Base-by-base conservation (phyloP, 23 tunicate genomes). In the Corella eumyota region DNA sequence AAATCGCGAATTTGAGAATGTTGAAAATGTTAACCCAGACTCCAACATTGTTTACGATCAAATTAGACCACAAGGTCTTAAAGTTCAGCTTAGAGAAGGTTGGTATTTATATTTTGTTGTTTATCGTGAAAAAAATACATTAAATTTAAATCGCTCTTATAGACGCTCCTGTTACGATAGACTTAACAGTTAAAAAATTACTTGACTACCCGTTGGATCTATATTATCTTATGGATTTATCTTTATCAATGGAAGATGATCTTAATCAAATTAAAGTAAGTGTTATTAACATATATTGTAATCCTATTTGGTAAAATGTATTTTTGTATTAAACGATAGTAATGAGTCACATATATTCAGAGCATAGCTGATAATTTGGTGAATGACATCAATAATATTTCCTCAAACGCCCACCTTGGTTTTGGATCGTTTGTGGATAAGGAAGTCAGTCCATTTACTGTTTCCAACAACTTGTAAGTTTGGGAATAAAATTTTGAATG, bases 341-440 rank as follows among this genome's bases (percentile, higher is more conserved):
- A 11, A 40, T 9, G 48, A 40, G 48, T 40, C 11, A 15, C 15
- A 15, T 40, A 40, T 9, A 40, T 27, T 7, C 57, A 51, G 57
- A 7, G 20, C 23, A 25, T 51, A n/a, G 57, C 27, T 7, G 23
- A 19, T 19, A 51, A 9, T 19, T 7, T 51, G 23, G 5, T 19
- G 6, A 27, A 51, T 51, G 57, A 6, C 6, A 9, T 51, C 21
- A 25, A 19, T 7, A 51, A 51, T 19, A 19, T 51, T 7, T 7
- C 57, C 21, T 6, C 5, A 25, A 76, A 85, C 44, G 67, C 77
- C 4, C 68, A 69, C 30, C 61, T 85, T 36, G 95, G 85, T 4
- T 85, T 85, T 57, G 95, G 95, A 33, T 76, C 84, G 46, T 85
- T 85, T 62, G 95, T 85, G 38, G 95, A 85, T 49, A 85, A 85